Base-by-base conservation (phyloP, 2,113 vertebrate species). In the Chloropsis hardwickii region DNA sequence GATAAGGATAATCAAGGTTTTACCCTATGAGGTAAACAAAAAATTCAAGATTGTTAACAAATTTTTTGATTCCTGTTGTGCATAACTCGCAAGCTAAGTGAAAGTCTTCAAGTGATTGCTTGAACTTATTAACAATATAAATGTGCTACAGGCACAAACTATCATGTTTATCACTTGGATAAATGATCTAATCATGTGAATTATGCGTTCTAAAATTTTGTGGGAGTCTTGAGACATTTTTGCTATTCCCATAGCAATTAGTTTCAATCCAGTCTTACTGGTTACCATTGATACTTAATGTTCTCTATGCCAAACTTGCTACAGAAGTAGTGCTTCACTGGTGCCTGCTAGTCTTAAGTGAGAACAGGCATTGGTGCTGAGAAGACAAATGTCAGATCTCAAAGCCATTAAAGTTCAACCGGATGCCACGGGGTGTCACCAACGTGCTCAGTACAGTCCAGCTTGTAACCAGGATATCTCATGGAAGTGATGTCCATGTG, bases 401-500 rank as follows among this genome's bases (percentile, higher is more conserved):
- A 1, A 62, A 90, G 28, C 7, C 7, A 6, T 60, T 62, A 37
- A 22, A 54, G n/a, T 67, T 71, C 87, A 74, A 29, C n/a, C 53
- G 67, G 17, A 14, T 78, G 67, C 64, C 76, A 60, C 22, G 0
- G 33, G 78, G 39, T 84, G 90, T 91, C 78, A 76, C 70, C 53
- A 65, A 22, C 1, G 27, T 0, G 0, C 65, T 81, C 37, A 3
- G 4, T 3, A 8, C 5, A 35, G 15, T 39, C 25, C 28, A 5
- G 24, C 11, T 44, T 60, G 39, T 47, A 39, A 23, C 7, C 1
- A 12, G n/a, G 13, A 9, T 5, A 12, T 76, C 18, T 76, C 2
- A 3, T 27, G 28, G 28, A 56, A 37, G 5, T 45, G 25, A n/a
- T 45, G 22, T 47, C 42, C 66, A 4, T 57, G 15, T 45, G 27